phyloP scores from a whole-genome alignment of 2,113 vertebrate genomes.

The Laticauda colubrina region DNA sequence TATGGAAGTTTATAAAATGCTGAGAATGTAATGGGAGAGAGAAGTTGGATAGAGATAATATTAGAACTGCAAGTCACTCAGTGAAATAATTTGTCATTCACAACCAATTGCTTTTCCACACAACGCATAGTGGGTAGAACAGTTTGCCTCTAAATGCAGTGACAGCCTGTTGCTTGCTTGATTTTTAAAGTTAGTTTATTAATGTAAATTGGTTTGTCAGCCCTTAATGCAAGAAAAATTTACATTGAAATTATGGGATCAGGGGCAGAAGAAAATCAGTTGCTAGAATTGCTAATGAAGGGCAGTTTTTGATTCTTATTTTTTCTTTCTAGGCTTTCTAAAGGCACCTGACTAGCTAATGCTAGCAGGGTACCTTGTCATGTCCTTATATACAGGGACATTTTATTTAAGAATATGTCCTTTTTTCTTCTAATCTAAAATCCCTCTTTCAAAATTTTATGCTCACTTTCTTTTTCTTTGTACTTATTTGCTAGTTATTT shows the following conservation, averaged over 20 bases:
- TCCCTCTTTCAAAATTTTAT: neutral
- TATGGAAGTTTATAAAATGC: neutral
- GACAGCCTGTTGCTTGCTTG: neutral
- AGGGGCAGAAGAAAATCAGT: neutral
- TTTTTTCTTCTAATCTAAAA: neutral
- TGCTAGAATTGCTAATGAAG: no score
- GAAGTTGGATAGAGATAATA: neutral
- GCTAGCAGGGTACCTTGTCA: neutral
- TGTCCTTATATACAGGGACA: neutral
- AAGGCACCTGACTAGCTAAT: neutral
- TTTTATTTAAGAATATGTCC: conserved; percentile 5
- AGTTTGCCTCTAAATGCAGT: neutral
- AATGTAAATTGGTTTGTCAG: neutral
- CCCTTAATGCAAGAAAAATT: neutral
- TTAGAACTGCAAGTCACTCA: neutral
- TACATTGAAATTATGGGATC: no score
- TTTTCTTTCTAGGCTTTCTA: neutral
- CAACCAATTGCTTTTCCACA: neutral
- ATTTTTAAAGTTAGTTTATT: neutral
- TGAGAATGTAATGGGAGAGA: neutral
- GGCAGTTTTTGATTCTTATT: neutral
- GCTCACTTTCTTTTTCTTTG: neutral
- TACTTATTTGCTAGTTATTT: neutral
- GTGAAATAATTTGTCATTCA: neutral
- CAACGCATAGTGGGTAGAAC: neutral